Evolutionary conservation across 2,113 vertebrate genomes (phyloP).

Genomic region (Poeciliopsis occidentalis): DNA sequence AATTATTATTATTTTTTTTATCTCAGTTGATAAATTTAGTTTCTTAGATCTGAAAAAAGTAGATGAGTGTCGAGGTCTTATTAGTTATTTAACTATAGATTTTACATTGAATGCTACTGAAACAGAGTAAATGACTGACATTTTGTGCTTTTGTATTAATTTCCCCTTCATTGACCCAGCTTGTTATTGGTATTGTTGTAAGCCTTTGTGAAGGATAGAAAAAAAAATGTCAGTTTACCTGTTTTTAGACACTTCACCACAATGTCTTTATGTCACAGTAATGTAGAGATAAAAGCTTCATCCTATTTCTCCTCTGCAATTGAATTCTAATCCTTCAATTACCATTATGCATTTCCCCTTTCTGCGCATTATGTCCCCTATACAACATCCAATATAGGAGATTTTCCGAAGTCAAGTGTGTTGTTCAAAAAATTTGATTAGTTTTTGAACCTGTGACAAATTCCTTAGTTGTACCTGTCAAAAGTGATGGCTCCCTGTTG

Average conservation of each 20-base stretch:
- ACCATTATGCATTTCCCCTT: conserved; percentile 64
- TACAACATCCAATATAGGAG: conserved; percentile 76
- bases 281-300: conserved; percentile 64
- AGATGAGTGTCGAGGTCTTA: conserved; percentile 14
- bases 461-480: conserved; percentile 81
- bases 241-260: conserved; percentile 56
- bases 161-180: not conserved
- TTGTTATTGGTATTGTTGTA: conserved; percentile 30
- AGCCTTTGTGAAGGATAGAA: conserved; percentile 34
- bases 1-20: conserved; percentile 44
- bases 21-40: conserved; percentile 31
- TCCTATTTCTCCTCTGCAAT: conserved; percentile 59
- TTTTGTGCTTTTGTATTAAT: not conserved
- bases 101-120: not conserved
- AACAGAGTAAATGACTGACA: not conserved
- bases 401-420: conserved; percentile 78
- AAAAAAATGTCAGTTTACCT: conserved; percentile 53
- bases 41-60: conserved; percentile 6
- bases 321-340: conserved; percentile 79
- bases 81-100: conserved; percentile 5
- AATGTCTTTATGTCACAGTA: conserved; percentile 53
- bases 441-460: conserved; percentile 82
- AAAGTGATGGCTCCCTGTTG: conserved; percentile 82
- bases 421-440: conserved; percentile 79
- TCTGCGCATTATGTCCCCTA: conserved; percentile 62